Base-by-base conservation (phyloP, 2,888 invertebrate species). In the Scrobipalpa costella region DNA sequence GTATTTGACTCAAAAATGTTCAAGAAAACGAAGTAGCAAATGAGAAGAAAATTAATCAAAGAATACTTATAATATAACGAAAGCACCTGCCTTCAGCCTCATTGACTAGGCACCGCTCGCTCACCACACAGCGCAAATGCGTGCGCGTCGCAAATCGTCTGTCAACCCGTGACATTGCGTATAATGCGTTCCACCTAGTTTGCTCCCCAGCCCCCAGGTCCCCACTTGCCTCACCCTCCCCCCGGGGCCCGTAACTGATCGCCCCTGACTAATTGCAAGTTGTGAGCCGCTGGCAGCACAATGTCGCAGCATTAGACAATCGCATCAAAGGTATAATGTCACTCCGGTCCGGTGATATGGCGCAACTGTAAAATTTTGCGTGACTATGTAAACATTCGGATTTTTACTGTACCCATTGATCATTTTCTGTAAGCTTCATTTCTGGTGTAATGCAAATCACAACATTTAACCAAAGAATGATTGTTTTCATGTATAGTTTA, bases 61-160 rank as follows among this genome's bases (percentile, higher is more conserved):
- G n/a, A n/a, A n/a, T n/a, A n/a, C n/a, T n/a, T n/a, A n/a, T n/a
- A n/a, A n/a, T n/a, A n/a, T n/a, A n/a, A 2, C 5, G 27, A 27
- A 3, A 5, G 27, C 27, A 44, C n/a, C 7, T 0, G 15, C n/a
- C 6, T 44, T 44, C 15, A 15, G n/a, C 15, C 15, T 52, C 50
- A 27, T 21, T 21, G 27, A 38, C 19, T 19, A 21, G 9, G 21
- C 21, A 50, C 50, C 21, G 50, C 17, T 17, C 17, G 57, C 9
- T n/a, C 57, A 17, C 19, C 40, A 59, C 40, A 59, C 44, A 15
- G n/a, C 19, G 38, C 33, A 40, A 38, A 47, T 85, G 84, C 83
- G 80, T 88, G 87, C 80, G 88, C 88, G 84, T 80, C 72, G 66
- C 87, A 70, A 90, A 90, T 89, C 78, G 79, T 69, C 76, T 78